Evolutionary conservation across 2,888 invertebrate genomes (phyloP).

Genomic region (Drosophila infuscata): DNA sequence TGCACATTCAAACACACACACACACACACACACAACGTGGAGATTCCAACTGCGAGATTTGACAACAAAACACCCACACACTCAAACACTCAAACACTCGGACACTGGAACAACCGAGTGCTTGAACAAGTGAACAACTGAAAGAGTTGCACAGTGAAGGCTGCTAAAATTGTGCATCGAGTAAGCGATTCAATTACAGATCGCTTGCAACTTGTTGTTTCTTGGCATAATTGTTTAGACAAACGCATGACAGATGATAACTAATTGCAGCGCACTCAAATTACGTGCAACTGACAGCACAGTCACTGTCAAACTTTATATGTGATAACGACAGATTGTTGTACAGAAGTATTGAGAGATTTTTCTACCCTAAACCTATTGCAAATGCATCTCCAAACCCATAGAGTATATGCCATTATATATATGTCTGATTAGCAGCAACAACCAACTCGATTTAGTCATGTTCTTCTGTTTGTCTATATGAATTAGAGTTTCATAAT

Average conservation of each 20-base stretch:
- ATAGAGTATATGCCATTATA: not conserved
- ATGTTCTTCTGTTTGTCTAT: not conserved
- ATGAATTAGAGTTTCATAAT: not conserved
- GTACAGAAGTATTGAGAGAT: not conserved
- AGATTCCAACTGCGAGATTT: conserved; percentile 24
- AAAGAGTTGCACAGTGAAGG: conserved; percentile 17
- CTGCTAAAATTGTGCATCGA: conserved; percentile 18
- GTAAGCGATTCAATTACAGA: conserved; percentile 13
- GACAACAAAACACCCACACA: conserved; percentile 42
- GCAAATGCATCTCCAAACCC: not conserved
- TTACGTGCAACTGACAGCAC: conserved; percentile 49
- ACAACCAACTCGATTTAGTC: not conserved
- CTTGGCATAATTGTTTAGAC: conserved; percentile 71
- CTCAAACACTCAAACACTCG: not conserved
- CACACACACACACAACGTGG: conserved; percentile 40
- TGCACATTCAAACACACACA: conserved; percentile 63
- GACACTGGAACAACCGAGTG: not conserved
- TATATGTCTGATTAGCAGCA: not conserved
- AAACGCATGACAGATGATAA: conserved; percentile 75
- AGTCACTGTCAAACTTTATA: conserved; percentile 21
- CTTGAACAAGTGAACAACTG: not conserved
- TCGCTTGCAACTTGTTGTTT: conserved; percentile 15
- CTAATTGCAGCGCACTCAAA: conserved; percentile 74
- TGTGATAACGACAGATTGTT: not conserved
- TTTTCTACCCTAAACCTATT: not conserved